Percentiles rank a stretch among this genome's conserved stretches.
Conservation (phyloP, 2,888 invertebrate species). For the Pachydiplax longipennis region DNA sequence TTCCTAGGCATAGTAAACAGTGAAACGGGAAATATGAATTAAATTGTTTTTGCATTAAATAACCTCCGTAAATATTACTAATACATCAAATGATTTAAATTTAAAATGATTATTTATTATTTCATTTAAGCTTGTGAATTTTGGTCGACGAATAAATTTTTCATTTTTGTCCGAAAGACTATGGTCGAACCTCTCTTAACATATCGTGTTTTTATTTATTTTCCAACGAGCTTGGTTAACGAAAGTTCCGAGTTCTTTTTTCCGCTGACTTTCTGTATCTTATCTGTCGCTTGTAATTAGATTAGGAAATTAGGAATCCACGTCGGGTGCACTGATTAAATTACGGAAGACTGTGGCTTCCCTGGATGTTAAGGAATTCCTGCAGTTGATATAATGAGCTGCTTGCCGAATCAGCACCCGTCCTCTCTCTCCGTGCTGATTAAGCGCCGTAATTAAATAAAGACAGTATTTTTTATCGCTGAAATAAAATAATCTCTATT, state of each 20-base stretch:
- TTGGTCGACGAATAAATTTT: too few relatives aligned
- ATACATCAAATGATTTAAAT: too few relatives aligned
- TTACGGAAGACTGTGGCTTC: not conserved
- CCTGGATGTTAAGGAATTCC: not conserved
- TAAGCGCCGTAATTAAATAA: not conserved
- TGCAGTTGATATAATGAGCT: not conserved
- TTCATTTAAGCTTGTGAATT: too few relatives aligned
- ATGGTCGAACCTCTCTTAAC: too few relatives aligned
- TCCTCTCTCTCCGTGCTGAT: not conserved
- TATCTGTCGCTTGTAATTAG: not conserved
- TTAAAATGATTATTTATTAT: too few relatives aligned
- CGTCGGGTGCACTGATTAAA: not conserved
- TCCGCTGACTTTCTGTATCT: not conserved
- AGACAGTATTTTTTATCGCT: not conserved
- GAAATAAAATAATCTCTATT: not conserved
- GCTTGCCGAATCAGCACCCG: not conserved
- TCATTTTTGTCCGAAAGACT: too few relatives aligned
- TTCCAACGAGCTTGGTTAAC: not conserved
- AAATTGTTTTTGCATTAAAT: too few relatives aligned
- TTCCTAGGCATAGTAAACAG: too few relatives aligned
- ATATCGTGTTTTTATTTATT: not conserved
- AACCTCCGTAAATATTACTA: too few relatives aligned
- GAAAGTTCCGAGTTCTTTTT: not conserved
- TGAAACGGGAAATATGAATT: too few relatives aligned
- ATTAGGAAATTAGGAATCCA: not conserved